Evolutionary conservation across 2,797 vertebrate genomes (phyloP).

Genomic region (Neosalanx taihuensis): DNA sequence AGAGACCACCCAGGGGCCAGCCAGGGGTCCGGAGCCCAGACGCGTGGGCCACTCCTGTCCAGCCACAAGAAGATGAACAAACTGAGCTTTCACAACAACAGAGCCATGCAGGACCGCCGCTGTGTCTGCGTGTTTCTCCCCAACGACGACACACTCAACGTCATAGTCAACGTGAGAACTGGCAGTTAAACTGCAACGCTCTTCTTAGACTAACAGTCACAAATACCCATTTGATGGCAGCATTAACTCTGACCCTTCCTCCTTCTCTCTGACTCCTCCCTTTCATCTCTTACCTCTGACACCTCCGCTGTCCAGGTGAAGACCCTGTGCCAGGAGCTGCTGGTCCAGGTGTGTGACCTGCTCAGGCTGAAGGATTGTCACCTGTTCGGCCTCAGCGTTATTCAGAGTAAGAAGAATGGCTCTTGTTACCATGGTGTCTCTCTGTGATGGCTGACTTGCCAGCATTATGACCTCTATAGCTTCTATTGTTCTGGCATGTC

Average conservation of each 20-base stretch:
- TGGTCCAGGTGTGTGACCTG: slow-evolving; percentile 96
- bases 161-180: slow-evolving; percentile 92
- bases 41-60: slow-evolving; percentile 55
- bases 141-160: slow-evolving; percentile 92
- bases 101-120: slow-evolving; percentile 98
- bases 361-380: slow-evolving; percentile 95
- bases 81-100: slow-evolving; percentile 95
- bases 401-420: slow-evolving; percentile 83
- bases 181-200: background rate
- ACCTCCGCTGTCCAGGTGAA: slow-evolving; percentile 80
- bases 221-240: background rate
- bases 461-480: slow-evolving; percentile 35
- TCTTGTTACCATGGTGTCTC: slow-evolving; percentile 27
- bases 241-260: background rate
- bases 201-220: background rate
- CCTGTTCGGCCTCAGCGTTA: slow-evolving; percentile 96
- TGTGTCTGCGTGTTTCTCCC: slow-evolving; percentile 98
- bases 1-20: slow-evolving; percentile 43
- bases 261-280: background rate
- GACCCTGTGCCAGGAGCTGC: slow-evolving; percentile 91
- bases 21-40: slow-evolving; percentile 56
- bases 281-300: background rate
- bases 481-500: slow-evolving; percentile 39
- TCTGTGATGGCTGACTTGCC: slow-evolving; percentile 30
- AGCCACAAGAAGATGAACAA: slow-evolving; percentile 90